Evolutionary conservation across 2,888 invertebrate genomes (phyloP).

Genomic region (Andricus quercusramuli): DNA sequence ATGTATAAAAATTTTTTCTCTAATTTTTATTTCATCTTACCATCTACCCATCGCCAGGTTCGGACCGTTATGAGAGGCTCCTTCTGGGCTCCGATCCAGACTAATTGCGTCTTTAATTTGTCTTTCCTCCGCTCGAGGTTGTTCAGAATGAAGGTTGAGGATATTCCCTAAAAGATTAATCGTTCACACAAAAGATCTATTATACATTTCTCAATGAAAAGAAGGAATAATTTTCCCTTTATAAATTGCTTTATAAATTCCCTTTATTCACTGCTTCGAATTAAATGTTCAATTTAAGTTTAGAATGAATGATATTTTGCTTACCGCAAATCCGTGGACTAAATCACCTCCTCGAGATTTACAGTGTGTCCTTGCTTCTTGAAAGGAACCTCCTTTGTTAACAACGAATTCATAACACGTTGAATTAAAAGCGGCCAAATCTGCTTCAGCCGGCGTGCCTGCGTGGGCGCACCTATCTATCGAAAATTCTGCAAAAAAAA

Average conservation of each 20-base stretch:
- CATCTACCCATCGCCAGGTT: constrained; percentile 95
- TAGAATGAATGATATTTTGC: not conserved
- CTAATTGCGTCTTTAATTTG: constrained; percentile 90
- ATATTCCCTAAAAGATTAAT: constrained; percentile 80
- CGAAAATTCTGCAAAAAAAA: constrained; percentile 85
- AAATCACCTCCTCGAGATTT: constrained; percentile 86
- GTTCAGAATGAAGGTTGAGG: constrained; percentile 85
- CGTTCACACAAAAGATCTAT: not conserved
- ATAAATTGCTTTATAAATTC: too few species aligned
- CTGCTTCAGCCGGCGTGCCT: constrained; percentile 88
- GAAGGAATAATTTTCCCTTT: not conserved
- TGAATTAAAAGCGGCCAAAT: constrained; percentile 90
- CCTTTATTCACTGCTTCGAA: not conserved
- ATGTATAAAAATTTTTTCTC: constrained; percentile 23
- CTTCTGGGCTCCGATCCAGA: constrained; percentile 95
- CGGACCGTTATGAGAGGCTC: constrained; percentile 90
- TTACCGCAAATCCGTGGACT: constrained; percentile 84
- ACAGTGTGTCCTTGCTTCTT: constrained; percentile 89
- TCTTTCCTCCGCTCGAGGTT: constrained; percentile 90
- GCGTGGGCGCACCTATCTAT: constrained; percentile 89
- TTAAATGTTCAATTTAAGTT: too few species aligned
- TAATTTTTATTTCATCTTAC: constrained; percentile 78
- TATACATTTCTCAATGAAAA: not conserved
- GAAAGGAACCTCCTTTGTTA: constrained; percentile 90
- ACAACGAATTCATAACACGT: constrained; percentile 95